phyloP scores from a whole-genome alignment of 2,797 vertebrate genomes.

The Bradypus variegatus region DNA sequence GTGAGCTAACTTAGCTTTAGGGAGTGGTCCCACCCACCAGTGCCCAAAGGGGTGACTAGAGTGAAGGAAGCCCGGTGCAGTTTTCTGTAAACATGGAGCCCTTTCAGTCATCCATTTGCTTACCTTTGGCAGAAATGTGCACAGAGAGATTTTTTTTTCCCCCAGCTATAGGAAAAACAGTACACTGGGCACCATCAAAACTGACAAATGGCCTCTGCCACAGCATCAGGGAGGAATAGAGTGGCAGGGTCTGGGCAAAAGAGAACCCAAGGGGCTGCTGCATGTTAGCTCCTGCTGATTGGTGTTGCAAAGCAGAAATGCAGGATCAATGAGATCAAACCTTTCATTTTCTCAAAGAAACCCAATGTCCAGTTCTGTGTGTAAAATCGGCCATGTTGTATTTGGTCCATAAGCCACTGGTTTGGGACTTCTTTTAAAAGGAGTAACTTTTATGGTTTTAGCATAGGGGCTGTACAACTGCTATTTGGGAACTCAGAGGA shows the following conservation, averaged over 20 bases:
- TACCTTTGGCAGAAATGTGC: neutral
- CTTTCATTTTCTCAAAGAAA: neutral
- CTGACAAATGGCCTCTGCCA: neutral
- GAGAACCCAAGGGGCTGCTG: neutral
- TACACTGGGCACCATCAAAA: neutral
- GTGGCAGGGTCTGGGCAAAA: too few species aligned
- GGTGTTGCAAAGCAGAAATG: neutral
- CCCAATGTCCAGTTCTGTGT: neutral
- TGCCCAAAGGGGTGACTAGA: neutral
- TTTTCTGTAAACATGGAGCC: too few species aligned
- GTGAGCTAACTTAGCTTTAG: neutral
- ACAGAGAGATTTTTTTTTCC: neutral
- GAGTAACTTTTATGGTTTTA: neutral
- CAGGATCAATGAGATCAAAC: neutral
- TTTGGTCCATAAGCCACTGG: neutral
- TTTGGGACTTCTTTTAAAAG: neutral
- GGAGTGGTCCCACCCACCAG: neutral
- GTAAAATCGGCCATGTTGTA: neutral
- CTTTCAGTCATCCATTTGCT: neutral
- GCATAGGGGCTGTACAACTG: neutral
- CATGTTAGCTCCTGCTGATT: neutral
- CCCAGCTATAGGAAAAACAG: neutral
- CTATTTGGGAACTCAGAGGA: neutral
- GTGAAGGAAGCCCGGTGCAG: rapidly evolving
- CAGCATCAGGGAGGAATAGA: neutral